Percentiles rank a stretch among this genome's conserved stretches.
Conservation (phyloP, 2,888 invertebrate genomes). For the Nomada lathburiana region DNA sequence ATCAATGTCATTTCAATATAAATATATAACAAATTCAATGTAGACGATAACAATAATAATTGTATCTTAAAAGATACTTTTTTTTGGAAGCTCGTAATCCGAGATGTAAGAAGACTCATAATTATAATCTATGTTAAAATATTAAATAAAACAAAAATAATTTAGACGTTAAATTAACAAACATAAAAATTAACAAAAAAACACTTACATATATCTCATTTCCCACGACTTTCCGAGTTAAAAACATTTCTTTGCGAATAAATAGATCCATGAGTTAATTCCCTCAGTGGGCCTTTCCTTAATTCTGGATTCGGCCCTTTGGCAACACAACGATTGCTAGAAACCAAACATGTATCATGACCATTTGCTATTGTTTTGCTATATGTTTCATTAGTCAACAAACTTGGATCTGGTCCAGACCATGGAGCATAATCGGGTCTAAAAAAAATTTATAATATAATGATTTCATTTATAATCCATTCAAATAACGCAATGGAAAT, state of each 20-base stretch:
- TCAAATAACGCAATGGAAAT: background rate
- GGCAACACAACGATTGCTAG: slow-evolving; percentile 83
- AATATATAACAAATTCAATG: slow-evolving; percentile 16
- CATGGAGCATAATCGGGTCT: slow-evolving; percentile 94
- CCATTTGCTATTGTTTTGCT: slow-evolving; percentile 83
- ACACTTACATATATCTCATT: slow-evolving; percentile 84
- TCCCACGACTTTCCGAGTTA: slow-evolving; percentile 85
- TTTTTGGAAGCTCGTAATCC: background rate
- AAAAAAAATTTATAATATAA: slow-evolving; percentile 60
- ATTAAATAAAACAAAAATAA: slow-evolving; percentile 25
- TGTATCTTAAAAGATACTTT: slow-evolving; percentile 11
- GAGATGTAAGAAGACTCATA: background rate
- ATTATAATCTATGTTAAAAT: slow-evolving; percentile 7
- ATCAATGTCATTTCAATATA: slow-evolving; percentile 1
- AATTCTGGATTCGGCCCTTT: slow-evolving; percentile 89
- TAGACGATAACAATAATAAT: slow-evolving; percentile 16
- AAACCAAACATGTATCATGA: slow-evolving; percentile 85
- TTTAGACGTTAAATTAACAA: slow-evolving; percentile 45
- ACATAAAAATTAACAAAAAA: slow-evolving; percentile 74
- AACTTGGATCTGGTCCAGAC: slow-evolving; percentile 91
- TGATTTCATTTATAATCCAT: background rate
- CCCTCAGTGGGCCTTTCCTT: slow-evolving; percentile 90
- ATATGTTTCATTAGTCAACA: slow-evolving; percentile 82
- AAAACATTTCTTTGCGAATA: slow-evolving; percentile 88
- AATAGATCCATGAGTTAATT: slow-evolving; percentile 92